Base-by-base conservation (phyloP, 2,113 vertebrate genomes). In the Synodontis membranacea region DNA sequence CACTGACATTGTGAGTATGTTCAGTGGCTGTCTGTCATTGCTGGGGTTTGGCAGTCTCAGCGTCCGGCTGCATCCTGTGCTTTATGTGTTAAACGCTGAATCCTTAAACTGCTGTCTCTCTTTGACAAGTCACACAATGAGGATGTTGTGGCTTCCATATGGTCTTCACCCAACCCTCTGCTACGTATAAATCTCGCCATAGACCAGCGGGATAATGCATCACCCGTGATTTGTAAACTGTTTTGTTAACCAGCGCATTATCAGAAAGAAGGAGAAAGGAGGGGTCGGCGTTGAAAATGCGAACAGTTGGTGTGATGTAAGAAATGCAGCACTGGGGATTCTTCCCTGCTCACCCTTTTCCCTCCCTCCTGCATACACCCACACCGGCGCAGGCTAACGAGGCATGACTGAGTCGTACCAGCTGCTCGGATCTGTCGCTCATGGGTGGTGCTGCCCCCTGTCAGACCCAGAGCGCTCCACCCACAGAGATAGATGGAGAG, bases 241-340 rank as follows among this genome's bases (percentile, higher is more conserved):
- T 96, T 96, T 96, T 95, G 95, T 97, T 96, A 97, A 97, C 96
- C 93, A 84, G 95, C 80, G 91, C 93, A 95, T 95, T 96, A 95
- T 95, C 96, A 90, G 86, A 86, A 86, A 83, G 83, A 76, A 89
- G 74, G 79, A 86, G 85, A 87, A 90, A 95, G 85, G 88, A 52
- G 83, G 88, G 91, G 88, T 86, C 72, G 64, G 54, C 52, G 86
- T 85, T 96, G 95, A 96, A 84, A 96, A 96, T 94, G 94, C 94
- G 95, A 97, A 96, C 96, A 97, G 96, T 97, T 97, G 96, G 96
- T 95, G 96, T 95, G 95, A 95, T 95, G 96, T 95, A 81, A 91
- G 84, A 85, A 79, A 83, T 75, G 64, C 37, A 10, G 14, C n/a
- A 92, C 95, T 95, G 74, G 62, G 25, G 54, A 92, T 66, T 94